These are phyloP conservation scores for Eulemur rubriventer DNA, from an alignment of 2,797 vertebrate species.

Conservation along the genomic window DNA sequence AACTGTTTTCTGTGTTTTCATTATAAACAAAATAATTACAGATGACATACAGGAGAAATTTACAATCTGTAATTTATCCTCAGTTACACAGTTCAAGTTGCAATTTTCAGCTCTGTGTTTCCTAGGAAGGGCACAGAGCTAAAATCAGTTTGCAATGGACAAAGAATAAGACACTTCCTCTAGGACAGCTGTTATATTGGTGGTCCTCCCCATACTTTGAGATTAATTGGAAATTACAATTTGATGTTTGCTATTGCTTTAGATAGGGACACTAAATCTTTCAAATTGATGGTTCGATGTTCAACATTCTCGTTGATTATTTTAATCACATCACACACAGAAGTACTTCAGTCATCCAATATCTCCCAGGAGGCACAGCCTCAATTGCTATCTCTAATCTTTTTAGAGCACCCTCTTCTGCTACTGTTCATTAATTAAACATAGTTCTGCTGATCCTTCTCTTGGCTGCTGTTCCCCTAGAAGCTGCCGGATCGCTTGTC, in stretches of 20 bases:
- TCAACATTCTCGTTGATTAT: conserved; percentile 70
- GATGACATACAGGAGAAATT: neutral
- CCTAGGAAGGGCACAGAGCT: neutral
- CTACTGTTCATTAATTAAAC: conserved; percentile 72
- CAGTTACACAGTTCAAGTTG: neutral
- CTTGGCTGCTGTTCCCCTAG: neutral
- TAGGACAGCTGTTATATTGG: neutral
- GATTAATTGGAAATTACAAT: conserved; percentile 31
- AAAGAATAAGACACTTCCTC: neutral
- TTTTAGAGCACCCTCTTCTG: conserved; percentile 63
- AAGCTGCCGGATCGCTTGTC: conserved; percentile 16
- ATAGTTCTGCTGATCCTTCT: conserved; percentile 9
- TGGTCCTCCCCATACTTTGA: neutral
- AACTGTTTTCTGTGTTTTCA: neutral
- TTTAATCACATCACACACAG: conserved; percentile 75
- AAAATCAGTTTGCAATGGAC: neutral
- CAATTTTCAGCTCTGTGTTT: neutral
- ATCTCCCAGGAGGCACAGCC: conserved; percentile 66
- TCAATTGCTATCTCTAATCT: conserved; percentile 74
- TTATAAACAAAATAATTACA: neutral
- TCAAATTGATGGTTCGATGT: conserved; percentile 53
- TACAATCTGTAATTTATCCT: neutral
- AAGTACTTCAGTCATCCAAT: conserved; percentile 65
- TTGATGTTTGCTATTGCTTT: conserved; percentile 25
- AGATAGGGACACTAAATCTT: conserved; percentile 41